Percentiles rank a stretch among this genome's conserved stretches.
Conservation (phyloP, 2,888 invertebrate genomes). For the Sinopyrophorus schimmeli region DNA sequence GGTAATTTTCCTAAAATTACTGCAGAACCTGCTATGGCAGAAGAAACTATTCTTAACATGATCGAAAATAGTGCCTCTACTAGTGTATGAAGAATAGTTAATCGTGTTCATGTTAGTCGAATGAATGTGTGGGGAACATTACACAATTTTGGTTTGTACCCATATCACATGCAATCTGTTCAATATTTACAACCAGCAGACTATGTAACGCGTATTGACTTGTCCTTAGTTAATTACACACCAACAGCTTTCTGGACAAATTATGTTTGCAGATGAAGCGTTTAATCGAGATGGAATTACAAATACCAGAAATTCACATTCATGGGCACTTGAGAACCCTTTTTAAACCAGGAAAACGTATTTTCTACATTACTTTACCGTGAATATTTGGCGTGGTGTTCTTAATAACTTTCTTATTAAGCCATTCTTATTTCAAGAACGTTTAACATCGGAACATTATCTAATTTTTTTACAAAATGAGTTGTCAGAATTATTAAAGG, state of each 20-base stretch:
- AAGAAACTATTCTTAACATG: neutral
- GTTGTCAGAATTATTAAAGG: constrained; percentile 2
- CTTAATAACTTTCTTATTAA: neutral
- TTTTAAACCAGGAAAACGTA: neutral
- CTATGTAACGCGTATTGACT: neutral
- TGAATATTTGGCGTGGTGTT: constrained; percentile 6
- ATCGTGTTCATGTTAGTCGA: neutral
- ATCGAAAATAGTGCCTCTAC: neutral
- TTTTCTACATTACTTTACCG: constrained; percentile 1
- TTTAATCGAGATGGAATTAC: neutral
- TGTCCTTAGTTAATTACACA: neutral
- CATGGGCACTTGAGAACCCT: neutral
- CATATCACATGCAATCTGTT: neutral
- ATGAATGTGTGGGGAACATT: neutral
- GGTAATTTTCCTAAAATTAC: neutral
- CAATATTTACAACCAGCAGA: neutral
- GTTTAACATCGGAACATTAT: neutral
- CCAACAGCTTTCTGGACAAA: neutral
- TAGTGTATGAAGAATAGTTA: neutral
- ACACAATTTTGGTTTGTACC: neutral
- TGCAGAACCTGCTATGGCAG: neutral
- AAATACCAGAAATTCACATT: neutral
- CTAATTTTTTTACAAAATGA: neutral
- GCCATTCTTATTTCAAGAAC: neutral
- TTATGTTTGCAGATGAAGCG: neutral